phyloP scores from a whole-genome alignment of 2,113 vertebrate genomes.

The Tringa solitaria region DNA sequence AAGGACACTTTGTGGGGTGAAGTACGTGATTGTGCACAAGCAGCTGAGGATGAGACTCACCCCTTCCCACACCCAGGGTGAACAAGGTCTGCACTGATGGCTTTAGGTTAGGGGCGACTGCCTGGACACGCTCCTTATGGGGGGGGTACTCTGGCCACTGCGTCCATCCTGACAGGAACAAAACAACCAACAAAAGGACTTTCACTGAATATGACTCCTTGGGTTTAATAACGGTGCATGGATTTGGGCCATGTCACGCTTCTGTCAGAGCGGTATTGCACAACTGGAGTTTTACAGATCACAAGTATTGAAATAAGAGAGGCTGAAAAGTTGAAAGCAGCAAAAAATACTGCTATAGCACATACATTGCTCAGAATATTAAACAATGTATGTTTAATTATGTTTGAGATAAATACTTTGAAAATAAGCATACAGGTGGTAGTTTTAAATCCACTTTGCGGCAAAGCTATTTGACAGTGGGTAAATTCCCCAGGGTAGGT shows the following conservation, averaged over 20 bases:
- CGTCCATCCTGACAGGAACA: background rate
- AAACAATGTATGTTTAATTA: too few species aligned
- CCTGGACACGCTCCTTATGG: fast-evolving
- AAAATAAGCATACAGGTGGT: background rate
- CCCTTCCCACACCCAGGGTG: too few species aligned
- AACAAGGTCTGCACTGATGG: background rate
- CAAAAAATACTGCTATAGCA: background rate
- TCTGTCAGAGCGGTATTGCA: background rate
- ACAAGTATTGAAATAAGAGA: background rate
- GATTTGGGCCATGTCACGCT: background rate
- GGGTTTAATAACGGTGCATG: background rate
- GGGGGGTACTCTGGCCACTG: background rate
- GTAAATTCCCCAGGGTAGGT: fast-evolving
- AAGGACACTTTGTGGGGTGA: fast-evolving
- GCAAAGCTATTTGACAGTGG: background rate
- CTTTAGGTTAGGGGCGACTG: background rate
- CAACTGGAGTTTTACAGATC: background rate
- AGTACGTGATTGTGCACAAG: fast-evolving
- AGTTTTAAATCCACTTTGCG: background rate
- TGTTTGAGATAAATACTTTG: background rate
- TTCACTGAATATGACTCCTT: background rate
- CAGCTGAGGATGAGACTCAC: background rate
- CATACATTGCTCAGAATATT: background rate
- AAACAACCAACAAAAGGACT: background rate
- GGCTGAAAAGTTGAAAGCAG: background rate